Conservation (phyloP, 30 jellyfish, hydroid and myxozoan species). For the Nemopilema nomurai region DNA sequence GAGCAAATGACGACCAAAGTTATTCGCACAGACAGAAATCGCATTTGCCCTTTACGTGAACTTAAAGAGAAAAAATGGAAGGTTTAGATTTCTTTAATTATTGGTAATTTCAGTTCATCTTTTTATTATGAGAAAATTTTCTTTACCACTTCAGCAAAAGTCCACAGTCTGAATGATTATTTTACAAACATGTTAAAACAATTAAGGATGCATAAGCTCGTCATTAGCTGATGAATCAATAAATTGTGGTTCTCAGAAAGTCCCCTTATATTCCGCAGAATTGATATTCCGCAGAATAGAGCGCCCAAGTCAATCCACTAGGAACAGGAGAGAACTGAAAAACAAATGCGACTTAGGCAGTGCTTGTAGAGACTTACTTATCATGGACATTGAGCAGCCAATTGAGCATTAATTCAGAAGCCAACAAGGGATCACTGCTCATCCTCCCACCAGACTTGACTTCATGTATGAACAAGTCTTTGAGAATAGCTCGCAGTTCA, state of each 20-base stretch:
- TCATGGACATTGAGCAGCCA: constrained; percentile 66
- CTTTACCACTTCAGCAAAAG: no score
- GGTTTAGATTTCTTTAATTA: no score
- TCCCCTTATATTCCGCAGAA: no score
- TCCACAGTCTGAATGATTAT: no score
- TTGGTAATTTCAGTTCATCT: no score
- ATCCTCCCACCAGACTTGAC: constrained; percentile 13
- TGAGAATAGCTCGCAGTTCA: constrained; percentile 12
- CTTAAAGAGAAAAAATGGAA: constrained; percentile 1
- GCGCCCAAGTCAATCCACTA: no score
- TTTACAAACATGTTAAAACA: no score
- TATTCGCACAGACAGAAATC: constrained; percentile 42
- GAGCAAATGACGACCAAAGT: constrained; percentile 35
- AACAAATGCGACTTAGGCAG: background rate
- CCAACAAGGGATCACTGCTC: constrained; percentile 13
- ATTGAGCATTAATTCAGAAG: constrained; percentile 60
- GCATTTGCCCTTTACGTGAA: constrained; percentile 37
- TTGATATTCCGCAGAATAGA: no score
- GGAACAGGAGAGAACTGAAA: background rate
- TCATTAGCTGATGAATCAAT: no score
- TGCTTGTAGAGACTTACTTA: constrained; percentile 5
- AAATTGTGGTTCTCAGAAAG: no score
- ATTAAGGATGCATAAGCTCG: no score
- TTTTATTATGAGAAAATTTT: no score
- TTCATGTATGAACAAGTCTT: constrained; percentile 30